Evolutionary conservation across 2,797 vertebrate genomes (phyloP).

Genomic region (Acrossocheilus wenchowensis): DNA sequence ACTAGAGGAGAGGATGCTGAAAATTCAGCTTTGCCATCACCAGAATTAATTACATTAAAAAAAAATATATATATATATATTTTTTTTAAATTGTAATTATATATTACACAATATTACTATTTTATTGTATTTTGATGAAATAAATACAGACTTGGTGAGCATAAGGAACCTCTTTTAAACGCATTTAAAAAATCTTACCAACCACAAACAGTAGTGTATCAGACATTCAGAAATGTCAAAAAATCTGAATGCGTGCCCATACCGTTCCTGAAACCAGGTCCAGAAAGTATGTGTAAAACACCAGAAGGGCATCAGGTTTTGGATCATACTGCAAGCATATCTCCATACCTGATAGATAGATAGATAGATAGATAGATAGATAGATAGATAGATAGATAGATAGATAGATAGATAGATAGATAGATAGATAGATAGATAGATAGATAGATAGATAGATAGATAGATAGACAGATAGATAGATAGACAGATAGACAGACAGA

Average conservation of each 20-base stretch:
- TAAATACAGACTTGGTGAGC: no score
- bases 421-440: no score
- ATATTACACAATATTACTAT: no score
- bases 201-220: not conserved
- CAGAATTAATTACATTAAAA: not conserved
- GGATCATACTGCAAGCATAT: constrained; percentile 71
- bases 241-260: constrained; percentile 46
- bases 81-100: no score
- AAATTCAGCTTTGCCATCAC: not conserved
- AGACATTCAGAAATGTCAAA: not conserved
- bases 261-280: constrained; percentile 88
- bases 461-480: no score
- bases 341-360: constrained; percentile 41
- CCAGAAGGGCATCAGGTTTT: constrained; percentile 70
- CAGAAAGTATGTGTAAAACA: constrained; percentile 80
- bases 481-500: not conserved
- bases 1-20: not conserved
- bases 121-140: no score
- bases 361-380: no score
- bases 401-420: not conserved
- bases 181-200: no score
- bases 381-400: not conserved
- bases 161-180: not conserved
- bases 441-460: not conserved
- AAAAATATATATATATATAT: no score